Conservation (phyloP, 2,113 vertebrate species). For the Oryctolagus cuniculus region mOryCun1.1 NC_091441.1:51649501-51650000, state of each 20-base stretch:
- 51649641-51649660: not conserved
- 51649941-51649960: no score
- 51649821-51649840: not conserved
- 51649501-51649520: not conserved
- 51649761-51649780: not conserved
- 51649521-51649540: not conserved
- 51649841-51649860: not conserved
- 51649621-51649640: not conserved
- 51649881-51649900: not conserved
- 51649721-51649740: not conserved
- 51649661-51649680: not conserved
- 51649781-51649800: not conserved
- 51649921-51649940: no score
- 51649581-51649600: not conserved
- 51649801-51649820: not conserved
- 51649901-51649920: no score
- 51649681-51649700: not conserved
- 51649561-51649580: not conserved
- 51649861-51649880: not conserved
- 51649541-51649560: slow-evolving; percentile 23
- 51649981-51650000: no score
- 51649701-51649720: not conserved
- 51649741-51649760: not conserved
- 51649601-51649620: not conserved
- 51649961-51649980: no score